phyloP scores from a whole-genome alignment of 35 echinoderm and acorn worm genomes.

The Apostichopus californicus region DNA sequence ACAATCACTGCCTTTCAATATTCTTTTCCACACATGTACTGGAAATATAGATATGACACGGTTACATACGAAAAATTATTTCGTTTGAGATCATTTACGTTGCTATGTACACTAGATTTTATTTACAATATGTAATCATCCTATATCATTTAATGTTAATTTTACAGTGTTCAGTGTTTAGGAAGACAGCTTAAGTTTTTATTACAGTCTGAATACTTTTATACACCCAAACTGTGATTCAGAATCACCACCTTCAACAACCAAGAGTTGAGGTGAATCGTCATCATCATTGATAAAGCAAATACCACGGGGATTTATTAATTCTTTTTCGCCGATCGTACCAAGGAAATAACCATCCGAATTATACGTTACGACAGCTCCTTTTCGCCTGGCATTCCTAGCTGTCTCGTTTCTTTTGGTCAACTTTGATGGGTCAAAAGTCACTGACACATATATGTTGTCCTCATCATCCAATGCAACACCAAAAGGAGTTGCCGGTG shows the following conservation, averaged over 20 bases:
- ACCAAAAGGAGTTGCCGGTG: slow-evolving; percentile 17
- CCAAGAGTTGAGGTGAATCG: neutral
- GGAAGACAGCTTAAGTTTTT: too few relatives aligned
- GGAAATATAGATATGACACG: too few relatives aligned
- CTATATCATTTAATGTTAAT: too few relatives aligned
- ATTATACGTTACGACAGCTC: neutral
- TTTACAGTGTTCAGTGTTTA: too few relatives aligned
- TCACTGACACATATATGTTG: slow-evolving; percentile 25
- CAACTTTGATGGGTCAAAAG: neutral
- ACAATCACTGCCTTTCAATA: too few relatives aligned
- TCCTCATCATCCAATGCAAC: slow-evolving; percentile 2
- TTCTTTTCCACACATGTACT: too few relatives aligned
- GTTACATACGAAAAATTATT: too few relatives aligned
- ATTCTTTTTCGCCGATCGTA: slow-evolving; percentile 16
- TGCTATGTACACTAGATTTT: too few relatives aligned
- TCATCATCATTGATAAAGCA: neutral
- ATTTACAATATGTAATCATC: too few relatives aligned
- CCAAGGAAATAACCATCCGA: slow-evolving; percentile 31
- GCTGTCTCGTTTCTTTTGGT: neutral
- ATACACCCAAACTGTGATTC: neutral
- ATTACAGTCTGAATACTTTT: neutral
- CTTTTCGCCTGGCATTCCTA: neutral
- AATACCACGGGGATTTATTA: slow-evolving; percentile 37
- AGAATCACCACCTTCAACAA: neutral
- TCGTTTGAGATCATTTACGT: too few relatives aligned